Evolutionary conservation across 2,113 vertebrate species (phyloP), one percentile per base, ranked within the genome.

Genomic region (Apaloderma vittatum): DNA sequence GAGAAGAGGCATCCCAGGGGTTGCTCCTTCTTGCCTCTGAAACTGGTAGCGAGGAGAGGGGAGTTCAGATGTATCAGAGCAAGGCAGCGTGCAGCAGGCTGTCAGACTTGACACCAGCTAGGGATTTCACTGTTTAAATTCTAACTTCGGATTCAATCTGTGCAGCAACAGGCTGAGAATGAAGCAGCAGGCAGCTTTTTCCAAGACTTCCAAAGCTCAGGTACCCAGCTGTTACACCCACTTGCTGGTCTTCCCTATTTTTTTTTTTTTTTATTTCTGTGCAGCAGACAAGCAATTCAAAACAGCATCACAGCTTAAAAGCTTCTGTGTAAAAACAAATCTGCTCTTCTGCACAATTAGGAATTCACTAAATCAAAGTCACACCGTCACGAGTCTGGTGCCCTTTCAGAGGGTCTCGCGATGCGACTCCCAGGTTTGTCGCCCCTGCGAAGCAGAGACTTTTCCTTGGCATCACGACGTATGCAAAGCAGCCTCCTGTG

Each of bases 201-300:
- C 68, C 68, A 92, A 66, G 80, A 68, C 86, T 97, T 96, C 67
- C 79, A 62, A 90, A 96, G 91, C 51, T 91, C 96, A 97, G 96
- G 94, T 97, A 97, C 93, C 90, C 96, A 97, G 96, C 96, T 97
- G 96, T 96, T 95, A 87, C 73, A 52, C 96, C 93, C 96, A 94
- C 95, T 93, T 77, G 73, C 88, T 82, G 77, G 84, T 91, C 84
- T 96, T 94, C 87, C 79, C 84, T 94, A 2, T 24, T 71, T 93
- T 70, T 90, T 93, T 90, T 40, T 90, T 93, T 90, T 40, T 40
- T 40, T 40, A 9, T 30, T 84, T 63, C 91, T 23, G 27, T 92
- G 81, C 51, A 65, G 49, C 90, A 94, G 79, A 81, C 75, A 77
- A 71, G 87, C 49, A 90, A 70, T 19, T 51, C 80, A 74, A 80